phyloP scores from a whole-genome alignment of 1,140 invertebrate genomes.

The Anoplophora glabripennis region DNA sequence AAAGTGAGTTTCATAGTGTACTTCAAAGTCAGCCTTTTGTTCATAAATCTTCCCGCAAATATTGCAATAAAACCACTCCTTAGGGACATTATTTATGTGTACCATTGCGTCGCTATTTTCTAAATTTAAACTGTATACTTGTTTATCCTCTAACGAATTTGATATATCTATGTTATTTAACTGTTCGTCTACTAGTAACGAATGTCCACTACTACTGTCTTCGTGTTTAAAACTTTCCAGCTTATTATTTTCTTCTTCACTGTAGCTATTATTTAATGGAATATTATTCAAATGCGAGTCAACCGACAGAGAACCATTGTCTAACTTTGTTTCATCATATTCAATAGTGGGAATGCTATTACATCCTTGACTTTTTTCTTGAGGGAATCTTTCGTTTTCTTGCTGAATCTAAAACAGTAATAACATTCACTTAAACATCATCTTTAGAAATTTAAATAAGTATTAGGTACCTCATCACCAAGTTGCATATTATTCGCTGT shows the following conservation, averaged over 20 bases:
- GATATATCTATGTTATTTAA: constrained; percentile 12
- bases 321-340: too few species aligned
- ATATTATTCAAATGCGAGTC: too few species aligned
- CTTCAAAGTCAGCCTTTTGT: constrained; percentile 49
- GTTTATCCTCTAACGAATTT: constrained; percentile 10
- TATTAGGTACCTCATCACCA: too few species aligned
- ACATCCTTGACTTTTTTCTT: too few species aligned
- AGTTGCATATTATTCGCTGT: too few species aligned
- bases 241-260: background rate
- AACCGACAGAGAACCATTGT: too few species aligned
- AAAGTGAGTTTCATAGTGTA: constrained; percentile 56
- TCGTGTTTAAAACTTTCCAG: constrained; percentile 25
- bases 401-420: too few species aligned
- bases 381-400: too few species aligned
- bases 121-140: constrained; percentile 16
- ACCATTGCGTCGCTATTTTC: constrained; percentile 1
- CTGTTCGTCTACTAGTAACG: constrained; percentile 24
- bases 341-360: too few species aligned
- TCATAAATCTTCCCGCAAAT: constrained; percentile 55
- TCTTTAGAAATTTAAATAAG: too few species aligned
- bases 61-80: constrained; percentile 46
- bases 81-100: constrained; percentile 6
- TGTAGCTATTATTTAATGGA: too few species aligned
- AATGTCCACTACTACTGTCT: constrained; percentile 24
- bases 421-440: too few species aligned